Conservation (phyloP, 2,888 invertebrate species). For the Sphecodes monilicornis region DNA sequence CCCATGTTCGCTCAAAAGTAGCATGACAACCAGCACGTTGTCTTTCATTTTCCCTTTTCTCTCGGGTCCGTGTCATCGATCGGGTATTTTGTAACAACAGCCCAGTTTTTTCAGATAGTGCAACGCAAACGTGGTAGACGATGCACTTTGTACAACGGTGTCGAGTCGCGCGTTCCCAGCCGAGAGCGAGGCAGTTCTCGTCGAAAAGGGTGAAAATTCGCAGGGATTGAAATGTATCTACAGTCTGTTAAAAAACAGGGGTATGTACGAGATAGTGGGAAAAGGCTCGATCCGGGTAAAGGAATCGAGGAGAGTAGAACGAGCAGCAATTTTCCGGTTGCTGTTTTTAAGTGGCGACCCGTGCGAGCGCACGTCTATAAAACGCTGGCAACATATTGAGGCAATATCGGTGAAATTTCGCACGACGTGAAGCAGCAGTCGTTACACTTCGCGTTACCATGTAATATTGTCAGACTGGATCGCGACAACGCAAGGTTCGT, state of each 20-base stretch:
- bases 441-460: constrained; percentile 40
- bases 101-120: not conserved
- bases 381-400: constrained; percentile 53
- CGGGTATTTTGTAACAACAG: not conserved
- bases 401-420: constrained; percentile 55
- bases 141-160: not conserved
- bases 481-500: not conserved
- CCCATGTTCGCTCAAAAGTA: not conserved
- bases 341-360: constrained; percentile 50
- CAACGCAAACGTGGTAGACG: not conserved
- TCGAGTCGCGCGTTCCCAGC: not conserved
- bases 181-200: not conserved
- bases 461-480: constrained; percentile 31
- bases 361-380: constrained; percentile 24
- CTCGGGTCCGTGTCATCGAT: not conserved
- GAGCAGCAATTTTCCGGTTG: constrained; percentile 17
- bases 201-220: not conserved
- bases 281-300: not conserved
- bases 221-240: not conserved
- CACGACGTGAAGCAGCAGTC: constrained; percentile 39
- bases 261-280: not conserved
- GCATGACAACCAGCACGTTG: not conserved
- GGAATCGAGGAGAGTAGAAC: constrained; percentile 22
- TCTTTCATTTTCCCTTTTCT: not conserved
- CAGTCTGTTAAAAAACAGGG: not conserved